Percentiles rank a stretch among this genome's conserved stretches.
Evolutionary conservation across 2,888 invertebrate species (phyloP).

Genomic region (Drosophila niveifrons): DNA sequence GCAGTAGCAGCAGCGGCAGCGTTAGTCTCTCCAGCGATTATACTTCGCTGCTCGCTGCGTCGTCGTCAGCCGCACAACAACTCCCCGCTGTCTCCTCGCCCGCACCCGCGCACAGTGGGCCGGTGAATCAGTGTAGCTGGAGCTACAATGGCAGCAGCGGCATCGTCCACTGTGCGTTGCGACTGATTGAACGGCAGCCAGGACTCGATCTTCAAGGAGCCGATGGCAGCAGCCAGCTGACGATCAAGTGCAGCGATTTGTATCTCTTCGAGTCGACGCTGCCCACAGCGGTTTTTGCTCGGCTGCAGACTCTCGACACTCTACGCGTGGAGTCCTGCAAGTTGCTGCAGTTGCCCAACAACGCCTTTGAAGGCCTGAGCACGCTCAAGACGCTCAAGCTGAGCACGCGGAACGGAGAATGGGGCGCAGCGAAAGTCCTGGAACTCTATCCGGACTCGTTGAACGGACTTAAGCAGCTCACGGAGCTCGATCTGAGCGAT

Average conservation of each 20-base stretch:
- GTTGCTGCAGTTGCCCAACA: slow-evolving; percentile 89
- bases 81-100: slow-evolving; percentile 41
- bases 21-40: slow-evolving; percentile 70
- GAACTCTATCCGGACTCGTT: slow-evolving; percentile 91
- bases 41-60: slow-evolving; percentile 57
- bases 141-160: slow-evolving; percentile 86
- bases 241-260: slow-evolving; percentile 92
- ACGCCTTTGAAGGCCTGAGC: slow-evolving; percentile 92
- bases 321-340: slow-evolving; percentile 92
- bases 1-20: slow-evolving; percentile 44
- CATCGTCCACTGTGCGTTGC: slow-evolving; percentile 89
- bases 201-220: slow-evolving; percentile 87
- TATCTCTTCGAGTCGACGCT: slow-evolving; percentile 93
- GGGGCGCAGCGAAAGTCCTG: slow-evolving; percentile 91
- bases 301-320: slow-evolving; percentile 90
- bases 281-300: slow-evolving; percentile 90
- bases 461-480: slow-evolving; percentile 92
- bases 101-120: slow-evolving; percentile 61
- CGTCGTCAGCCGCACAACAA: background rate
- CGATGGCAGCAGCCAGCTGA: slow-evolving; percentile 90
- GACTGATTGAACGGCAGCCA: slow-evolving; percentile 89
- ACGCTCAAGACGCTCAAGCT: slow-evolving; percentile 90
- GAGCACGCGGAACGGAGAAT: slow-evolving; percentile 92
- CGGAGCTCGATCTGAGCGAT: slow-evolving; percentile 92
- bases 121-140: slow-evolving; percentile 86